A percentile compares a stretch with the other conserved stretches of the same genome.
Conservation (phyloP, 2,797 vertebrate species). For the Anabacerthia variegaticeps region DNA sequence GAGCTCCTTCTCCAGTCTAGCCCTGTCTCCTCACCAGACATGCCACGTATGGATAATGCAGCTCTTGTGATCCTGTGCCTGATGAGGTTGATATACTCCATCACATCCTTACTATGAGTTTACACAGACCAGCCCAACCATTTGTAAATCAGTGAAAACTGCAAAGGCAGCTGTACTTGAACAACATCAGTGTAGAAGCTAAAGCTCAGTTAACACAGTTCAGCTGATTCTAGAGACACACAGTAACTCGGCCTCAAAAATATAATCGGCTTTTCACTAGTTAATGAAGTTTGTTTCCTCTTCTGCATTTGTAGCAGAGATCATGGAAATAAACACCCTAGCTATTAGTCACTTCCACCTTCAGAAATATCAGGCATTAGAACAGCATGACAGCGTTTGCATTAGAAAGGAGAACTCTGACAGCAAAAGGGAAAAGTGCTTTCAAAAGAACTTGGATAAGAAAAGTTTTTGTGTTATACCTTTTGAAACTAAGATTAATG, state of each 20-base stretch:
- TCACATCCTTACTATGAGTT: neutral
- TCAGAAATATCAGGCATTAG: neutral
- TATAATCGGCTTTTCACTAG: neutral
- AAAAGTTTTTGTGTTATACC: neutral
- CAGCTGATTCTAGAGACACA: neutral
- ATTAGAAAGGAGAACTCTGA: neutral
- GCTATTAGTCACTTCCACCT: conserved; percentile 60
- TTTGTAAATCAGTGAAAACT: neutral
- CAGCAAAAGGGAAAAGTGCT: neutral
- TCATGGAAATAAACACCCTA: conserved; percentile 27
- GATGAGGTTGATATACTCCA: neutral
- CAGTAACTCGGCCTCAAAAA: neutral
- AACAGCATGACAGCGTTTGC: neutral
- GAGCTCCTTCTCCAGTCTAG: neutral
- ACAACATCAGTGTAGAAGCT: neutral
- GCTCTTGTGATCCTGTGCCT: neutral
- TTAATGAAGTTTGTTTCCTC: neutral
- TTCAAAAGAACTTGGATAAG: neutral
- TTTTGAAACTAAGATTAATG: neutral
- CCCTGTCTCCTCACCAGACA: neutral
- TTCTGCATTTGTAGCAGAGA: neutral
- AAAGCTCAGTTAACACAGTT: neutral
- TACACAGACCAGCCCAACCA: neutral
- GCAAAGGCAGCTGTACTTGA: neutral
- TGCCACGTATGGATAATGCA: accelerated